These are phyloP conservation scores for Pipistrellus kuhlii DNA, from an alignment of 2,797 vertebrate species.

Conservation along the genomic window DNA sequence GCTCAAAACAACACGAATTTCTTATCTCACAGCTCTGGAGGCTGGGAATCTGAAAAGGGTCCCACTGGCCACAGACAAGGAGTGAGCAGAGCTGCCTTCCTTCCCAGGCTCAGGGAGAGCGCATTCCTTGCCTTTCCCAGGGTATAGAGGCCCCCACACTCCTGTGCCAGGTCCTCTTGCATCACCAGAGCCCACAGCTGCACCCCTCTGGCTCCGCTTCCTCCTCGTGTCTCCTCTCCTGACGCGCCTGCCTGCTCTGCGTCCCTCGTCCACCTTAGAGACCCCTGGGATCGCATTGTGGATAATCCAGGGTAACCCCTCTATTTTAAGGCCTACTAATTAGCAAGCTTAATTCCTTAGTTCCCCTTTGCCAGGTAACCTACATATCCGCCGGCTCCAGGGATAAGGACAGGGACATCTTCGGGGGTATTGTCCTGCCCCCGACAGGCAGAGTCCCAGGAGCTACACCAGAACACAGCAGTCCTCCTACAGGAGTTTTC, in stretches of 20 bases:
- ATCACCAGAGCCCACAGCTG: not conserved
- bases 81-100: not conserved
- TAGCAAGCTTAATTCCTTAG: not conserved
- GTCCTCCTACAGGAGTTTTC: not conserved
- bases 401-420: rapidly evolving
- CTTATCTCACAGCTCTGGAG: too few relatives aligned
- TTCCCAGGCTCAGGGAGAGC: not conserved
- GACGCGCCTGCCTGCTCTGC: not conserved
- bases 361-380: too few relatives aligned
- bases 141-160: not conserved
- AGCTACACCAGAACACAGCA: not conserved
- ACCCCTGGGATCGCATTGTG: not conserved
- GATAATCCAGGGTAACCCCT: not conserved
- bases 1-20: rapidly evolving
- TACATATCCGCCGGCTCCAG: not conserved
- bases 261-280: not conserved
- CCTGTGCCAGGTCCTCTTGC: not conserved
- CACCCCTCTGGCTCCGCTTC: not conserved
- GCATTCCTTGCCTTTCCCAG: not conserved
- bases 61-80: too few relatives aligned
- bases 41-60: not conserved
- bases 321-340: not conserved
- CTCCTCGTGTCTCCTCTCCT: not conserved
- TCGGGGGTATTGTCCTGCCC: not conserved
- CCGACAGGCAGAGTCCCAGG: not conserved